Conservation (phyloP, 2,113 vertebrate genomes). For the Alaudala cheleensis region DNA sequence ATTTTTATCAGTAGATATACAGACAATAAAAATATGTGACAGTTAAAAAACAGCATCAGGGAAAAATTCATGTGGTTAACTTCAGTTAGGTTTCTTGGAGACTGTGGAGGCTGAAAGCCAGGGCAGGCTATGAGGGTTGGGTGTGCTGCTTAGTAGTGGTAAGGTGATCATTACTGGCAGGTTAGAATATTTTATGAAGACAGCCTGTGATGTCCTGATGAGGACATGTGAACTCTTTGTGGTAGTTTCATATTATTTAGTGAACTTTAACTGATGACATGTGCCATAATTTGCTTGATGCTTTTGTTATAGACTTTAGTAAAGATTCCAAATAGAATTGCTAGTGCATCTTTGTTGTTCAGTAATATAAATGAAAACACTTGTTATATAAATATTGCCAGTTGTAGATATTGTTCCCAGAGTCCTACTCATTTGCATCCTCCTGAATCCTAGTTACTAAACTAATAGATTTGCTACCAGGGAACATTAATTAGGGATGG, state of each 20-base stretch:
- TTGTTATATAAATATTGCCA: conserved; percentile 25
- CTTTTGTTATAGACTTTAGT: neutral
- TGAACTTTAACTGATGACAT: neutral
- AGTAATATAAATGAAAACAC: neutral
- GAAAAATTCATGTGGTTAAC: neutral
- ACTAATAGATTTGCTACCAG: conserved; percentile 26
- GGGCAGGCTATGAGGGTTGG: neutral
- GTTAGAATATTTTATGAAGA: neutral
- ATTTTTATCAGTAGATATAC: neutral
- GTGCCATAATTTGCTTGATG: neutral
- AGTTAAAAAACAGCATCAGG: neutral
- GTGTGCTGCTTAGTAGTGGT: neutral
- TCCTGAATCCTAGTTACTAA: conserved; percentile 7
- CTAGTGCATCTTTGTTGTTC: conserved; percentile 5
- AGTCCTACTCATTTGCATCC: neutral
- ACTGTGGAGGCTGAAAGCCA: neutral
- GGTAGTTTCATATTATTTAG: neutral
- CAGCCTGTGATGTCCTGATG: neutral
- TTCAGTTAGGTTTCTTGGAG: neutral
- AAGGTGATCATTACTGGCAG: neutral
- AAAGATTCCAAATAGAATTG: conserved; percentile 14
- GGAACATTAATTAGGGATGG: conserved; percentile 17
- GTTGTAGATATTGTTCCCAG: neutral
- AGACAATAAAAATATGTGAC: neutral
- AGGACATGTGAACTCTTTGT: neutral